A percentile compares a stretch with the other conserved stretches of the same genome.
These are phyloP conservation scores for Euschistus heros DNA, from an alignment of 1,140 invertebrate genomes.

Conservation along the genomic window DNA sequence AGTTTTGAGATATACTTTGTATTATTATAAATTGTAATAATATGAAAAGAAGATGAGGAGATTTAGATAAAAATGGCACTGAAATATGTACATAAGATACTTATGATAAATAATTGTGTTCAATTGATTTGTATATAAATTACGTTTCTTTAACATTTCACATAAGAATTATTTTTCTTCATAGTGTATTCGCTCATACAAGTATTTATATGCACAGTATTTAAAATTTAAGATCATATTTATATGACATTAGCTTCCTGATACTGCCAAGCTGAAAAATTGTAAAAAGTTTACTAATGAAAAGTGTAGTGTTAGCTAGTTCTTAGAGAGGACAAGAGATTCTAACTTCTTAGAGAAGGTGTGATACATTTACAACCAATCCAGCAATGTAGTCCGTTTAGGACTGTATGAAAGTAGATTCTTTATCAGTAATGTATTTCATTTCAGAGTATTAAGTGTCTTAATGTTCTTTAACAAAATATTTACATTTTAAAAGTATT, in stretches of 20 bases:
- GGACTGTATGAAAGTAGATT: neutral
- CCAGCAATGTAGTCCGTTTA: neutral
- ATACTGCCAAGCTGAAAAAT: slow-evolving; percentile 8
- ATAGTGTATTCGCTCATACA: no score
- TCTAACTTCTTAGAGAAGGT: slow-evolving; percentile 11
- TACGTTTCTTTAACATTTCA: no score
- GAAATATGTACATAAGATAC: slow-evolving; percentile 19
- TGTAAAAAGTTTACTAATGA: neutral
- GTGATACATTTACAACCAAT: slow-evolving; percentile 8
- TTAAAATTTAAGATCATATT: no score
- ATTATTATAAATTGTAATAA: slow-evolving; percentile 27
- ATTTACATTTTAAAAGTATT: slow-evolving; percentile 19
- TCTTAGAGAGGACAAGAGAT: neutral
- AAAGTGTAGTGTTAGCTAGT: slow-evolving; percentile 4
- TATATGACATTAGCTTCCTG: neutral
- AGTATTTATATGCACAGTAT: no score
- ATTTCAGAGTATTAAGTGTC: slow-evolving; percentile 8
- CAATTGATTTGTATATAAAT: no score
- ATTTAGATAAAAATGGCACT: slow-evolving; percentile 23
- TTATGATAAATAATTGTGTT: no score
- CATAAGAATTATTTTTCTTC: no score
- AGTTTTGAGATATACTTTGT: slow-evolving; percentile 21
- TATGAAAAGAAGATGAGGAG: slow-evolving; percentile 24
- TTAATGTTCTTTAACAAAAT: slow-evolving; percentile 17
- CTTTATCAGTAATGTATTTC: neutral